A percentile compares a stretch with the other conserved stretches of the same genome.
Evolutionary conservation across 64 coral and sea anemone species (phyloP).

Genomic region (Cladopsammia gracilis): DNA sequence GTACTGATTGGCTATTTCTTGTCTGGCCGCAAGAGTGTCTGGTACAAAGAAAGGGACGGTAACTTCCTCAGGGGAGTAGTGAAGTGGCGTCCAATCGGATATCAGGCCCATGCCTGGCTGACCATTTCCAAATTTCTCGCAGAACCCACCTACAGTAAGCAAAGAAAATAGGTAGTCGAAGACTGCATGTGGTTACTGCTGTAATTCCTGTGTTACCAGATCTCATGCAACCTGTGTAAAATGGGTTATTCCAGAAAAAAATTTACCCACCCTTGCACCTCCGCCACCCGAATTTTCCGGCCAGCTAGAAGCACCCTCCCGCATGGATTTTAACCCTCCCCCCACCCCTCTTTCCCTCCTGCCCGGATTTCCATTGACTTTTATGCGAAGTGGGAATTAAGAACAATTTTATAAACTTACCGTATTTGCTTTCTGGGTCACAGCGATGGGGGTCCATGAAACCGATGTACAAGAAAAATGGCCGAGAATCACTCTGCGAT

Average conservation of each 20-base stretch:
- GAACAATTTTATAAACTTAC: constrained; percentile 16
- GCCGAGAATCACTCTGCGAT: constrained; percentile 60
- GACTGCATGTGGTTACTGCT: no score
- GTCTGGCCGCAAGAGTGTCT: constrained; percentile 63
- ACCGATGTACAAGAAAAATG: constrained; percentile 86
- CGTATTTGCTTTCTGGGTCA: constrained; percentile 63
- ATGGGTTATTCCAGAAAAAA: no score
- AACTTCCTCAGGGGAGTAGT: constrained; percentile 67
- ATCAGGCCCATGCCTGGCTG: constrained; percentile 84
- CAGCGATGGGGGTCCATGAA: constrained; percentile 85
- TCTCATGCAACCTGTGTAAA: no score
- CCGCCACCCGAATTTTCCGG: no score
- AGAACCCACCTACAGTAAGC: constrained; percentile 56
- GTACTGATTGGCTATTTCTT: constrained; percentile 75
- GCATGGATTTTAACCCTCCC: no score
- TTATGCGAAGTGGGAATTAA: no score
- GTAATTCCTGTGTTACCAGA: no score
- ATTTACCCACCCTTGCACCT: no score
- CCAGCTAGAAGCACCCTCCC: no score
- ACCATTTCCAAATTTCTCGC: constrained; percentile 91
- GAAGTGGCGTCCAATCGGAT: constrained; percentile 72
- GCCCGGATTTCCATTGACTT: no score
- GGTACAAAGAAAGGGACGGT: constrained; percentile 75
- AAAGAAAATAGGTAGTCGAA: not conserved
- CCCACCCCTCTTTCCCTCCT: no score